These are phyloP conservation scores for Tenthredo notha DNA, from an alignment of 2,888 invertebrate species.

Conservation along the genomic window DNA sequence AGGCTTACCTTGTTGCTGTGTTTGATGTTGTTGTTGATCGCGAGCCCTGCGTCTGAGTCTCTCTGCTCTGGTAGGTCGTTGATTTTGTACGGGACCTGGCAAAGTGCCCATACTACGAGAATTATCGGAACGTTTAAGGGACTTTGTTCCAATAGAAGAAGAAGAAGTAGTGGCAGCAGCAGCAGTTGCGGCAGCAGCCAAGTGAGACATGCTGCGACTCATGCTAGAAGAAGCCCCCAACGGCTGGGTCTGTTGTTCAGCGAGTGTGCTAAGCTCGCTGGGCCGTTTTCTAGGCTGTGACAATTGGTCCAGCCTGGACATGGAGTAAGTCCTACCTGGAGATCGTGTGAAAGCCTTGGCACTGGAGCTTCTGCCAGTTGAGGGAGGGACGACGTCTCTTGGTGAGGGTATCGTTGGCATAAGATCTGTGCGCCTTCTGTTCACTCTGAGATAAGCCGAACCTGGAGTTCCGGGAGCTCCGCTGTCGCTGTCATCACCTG, in stretches of 20 bases:
- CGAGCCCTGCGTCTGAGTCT: constrained; percentile 76
- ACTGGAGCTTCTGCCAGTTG: constrained; percentile 71
- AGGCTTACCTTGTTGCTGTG: constrained; percentile 73
- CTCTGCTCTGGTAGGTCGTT: constrained; percentile 75
- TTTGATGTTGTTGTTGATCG: constrained; percentile 72
- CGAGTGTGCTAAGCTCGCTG: constrained; percentile 69
- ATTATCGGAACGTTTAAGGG: constrained; percentile 76
- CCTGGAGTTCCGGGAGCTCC: constrained; percentile 73
- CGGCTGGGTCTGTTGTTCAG: constrained; percentile 64
- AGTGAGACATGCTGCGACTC: constrained; percentile 88
- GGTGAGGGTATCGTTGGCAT: constrained; percentile 93
- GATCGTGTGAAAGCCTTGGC: constrained; percentile 78
- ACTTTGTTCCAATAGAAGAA: constrained; percentile 65
- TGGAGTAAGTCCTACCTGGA: constrained; percentile 95
- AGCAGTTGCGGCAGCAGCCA: constrained; percentile 76
- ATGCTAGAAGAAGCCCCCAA: constrained; percentile 79
- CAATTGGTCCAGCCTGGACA: constrained; percentile 94
- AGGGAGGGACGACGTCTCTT: constrained; percentile 79
- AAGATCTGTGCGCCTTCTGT: constrained; percentile 93
- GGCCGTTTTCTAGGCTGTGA: constrained; percentile 85
- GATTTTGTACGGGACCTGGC: constrained; percentile 70
- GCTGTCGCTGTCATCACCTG: constrained; percentile 74
- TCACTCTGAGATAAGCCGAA: constrained; percentile 88
- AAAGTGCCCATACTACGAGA: constrained; percentile 78
- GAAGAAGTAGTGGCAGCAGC: background rate